phyloP scores from a whole-genome alignment of 2,113 vertebrate genomes.

The Halcyon senegalensis region DNA sequence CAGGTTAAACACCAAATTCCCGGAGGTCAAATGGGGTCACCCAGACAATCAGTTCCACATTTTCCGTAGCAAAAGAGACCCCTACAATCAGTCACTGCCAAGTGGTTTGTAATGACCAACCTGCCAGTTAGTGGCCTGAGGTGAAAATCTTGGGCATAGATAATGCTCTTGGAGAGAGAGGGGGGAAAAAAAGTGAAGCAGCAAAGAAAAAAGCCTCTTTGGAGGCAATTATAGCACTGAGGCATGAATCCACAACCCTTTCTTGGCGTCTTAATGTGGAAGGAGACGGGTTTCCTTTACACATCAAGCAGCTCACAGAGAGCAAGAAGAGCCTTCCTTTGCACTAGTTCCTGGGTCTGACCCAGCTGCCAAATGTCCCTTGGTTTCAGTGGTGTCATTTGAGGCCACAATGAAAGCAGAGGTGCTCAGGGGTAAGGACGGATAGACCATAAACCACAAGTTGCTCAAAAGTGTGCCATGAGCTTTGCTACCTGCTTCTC shows the following conservation, averaged over 20 bases:
- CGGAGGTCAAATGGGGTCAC: slow-evolving; percentile 64
- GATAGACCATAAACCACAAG: neutral
- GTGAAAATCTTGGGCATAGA: neutral
- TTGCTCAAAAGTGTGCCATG: neutral
- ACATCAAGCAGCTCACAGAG: neutral
- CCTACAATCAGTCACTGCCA: slow-evolving; percentile 76
- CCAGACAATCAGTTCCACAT: slow-evolving; percentile 73
- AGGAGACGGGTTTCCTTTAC: slow-evolving; percentile 5
- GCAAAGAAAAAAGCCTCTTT: neutral
- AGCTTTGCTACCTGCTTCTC: neutral
- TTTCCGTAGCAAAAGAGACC: slow-evolving; percentile 14
- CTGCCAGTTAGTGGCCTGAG: slow-evolving; percentile 59
- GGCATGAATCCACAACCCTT: accelerated
- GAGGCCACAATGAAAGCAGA: neutral
- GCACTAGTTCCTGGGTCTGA: neutral
- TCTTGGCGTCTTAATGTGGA: neutral
- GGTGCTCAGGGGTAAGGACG: neutral
- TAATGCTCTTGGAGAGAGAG: neutral
- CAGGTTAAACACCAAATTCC: slow-evolving; percentile 75
- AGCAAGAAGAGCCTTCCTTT: neutral
- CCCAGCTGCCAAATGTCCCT: neutral
- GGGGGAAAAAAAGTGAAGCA: neutral
- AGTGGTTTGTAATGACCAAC: slow-evolving; percentile 60
- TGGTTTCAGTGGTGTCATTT: neutral
- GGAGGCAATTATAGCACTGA: neutral